phyloP scores from a whole-genome alignment of 2,797 vertebrate species.

The Tenualosa ilisha region DNA sequence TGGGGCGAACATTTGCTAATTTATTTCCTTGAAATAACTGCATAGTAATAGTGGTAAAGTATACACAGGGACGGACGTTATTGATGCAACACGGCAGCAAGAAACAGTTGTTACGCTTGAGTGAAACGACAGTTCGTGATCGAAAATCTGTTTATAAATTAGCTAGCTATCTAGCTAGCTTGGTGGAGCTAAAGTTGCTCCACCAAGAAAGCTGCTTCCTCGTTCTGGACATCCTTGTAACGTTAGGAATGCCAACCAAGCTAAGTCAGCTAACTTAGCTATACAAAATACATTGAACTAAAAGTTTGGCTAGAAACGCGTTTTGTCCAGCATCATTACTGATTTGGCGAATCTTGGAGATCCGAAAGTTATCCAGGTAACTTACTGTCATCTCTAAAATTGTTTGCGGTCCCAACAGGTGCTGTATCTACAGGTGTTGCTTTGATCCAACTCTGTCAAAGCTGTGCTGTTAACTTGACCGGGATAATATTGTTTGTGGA shows the following conservation, averaged over 20 bases:
- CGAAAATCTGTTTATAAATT: not conserved
- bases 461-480: not conserved
- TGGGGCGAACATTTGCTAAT: not conserved
- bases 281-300: not conserved
- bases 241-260: not conserved
- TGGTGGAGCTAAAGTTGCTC: conserved; percentile 19
- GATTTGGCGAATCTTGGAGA: not conserved
- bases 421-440: conserved; percentile 15
- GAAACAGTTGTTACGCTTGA: not conserved
- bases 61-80: not conserved
- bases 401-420: not conserved
- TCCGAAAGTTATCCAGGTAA: conserved; percentile 2
- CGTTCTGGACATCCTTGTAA: conserved; percentile 16
- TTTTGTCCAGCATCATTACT: not conserved
- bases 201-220: conserved; percentile 13
- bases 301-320: not conserved
- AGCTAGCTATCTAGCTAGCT: conserved; percentile 5
- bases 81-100: not conserved
- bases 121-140: not conserved
- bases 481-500: not conserved
- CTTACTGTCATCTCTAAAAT: not conserved
- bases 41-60: not conserved
- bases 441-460: not conserved
- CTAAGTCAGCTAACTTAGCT: not conserved
- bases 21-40: not conserved